Evolutionary conservation across 2,113 vertebrate genomes (phyloP).

Genomic region (Eudyptes chrysolophus): DNA sequence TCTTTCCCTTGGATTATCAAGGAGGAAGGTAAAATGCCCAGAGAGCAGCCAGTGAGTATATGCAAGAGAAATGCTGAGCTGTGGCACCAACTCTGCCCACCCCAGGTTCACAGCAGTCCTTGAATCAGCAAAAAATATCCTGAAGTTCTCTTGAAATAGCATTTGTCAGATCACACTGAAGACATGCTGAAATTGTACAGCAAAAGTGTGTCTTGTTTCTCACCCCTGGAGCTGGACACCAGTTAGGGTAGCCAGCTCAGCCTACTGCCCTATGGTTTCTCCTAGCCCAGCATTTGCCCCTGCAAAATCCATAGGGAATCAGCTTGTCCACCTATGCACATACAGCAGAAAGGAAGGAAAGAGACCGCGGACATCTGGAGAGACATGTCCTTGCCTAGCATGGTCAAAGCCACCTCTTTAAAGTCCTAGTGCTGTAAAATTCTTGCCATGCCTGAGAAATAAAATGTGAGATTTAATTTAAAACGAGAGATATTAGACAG

Average conservation of each 20-base stretch:
- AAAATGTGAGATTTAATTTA: conserved; percentile 42
- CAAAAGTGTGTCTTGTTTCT: neutral
- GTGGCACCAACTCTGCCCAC: neutral
- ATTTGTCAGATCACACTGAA: neutral
- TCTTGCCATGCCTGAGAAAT: conserved; percentile 16
- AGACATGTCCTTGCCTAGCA: neutral
- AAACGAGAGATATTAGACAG: conserved; percentile 44
- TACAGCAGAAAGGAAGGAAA: neutral
- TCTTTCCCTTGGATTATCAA: neutral
- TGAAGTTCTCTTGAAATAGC: neutral
- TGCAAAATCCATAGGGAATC: neutral
- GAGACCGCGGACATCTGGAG: neutral
- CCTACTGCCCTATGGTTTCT: neutral
- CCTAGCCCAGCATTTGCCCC: neutral
- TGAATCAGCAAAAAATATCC: neutral
- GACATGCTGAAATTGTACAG: neutral
- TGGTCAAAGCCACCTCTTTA: neutral
- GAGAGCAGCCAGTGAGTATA: neutral
- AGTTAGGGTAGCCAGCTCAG: neutral
- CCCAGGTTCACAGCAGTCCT: neutral
- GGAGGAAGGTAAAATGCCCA: neutral
- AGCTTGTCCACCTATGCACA: neutral
- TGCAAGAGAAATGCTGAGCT: neutral
- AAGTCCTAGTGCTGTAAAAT: neutral
- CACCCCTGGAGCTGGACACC: neutral